phyloP scores from a whole-genome alignment of 2,797 vertebrate species.

The Pangasius macronema region DNA sequence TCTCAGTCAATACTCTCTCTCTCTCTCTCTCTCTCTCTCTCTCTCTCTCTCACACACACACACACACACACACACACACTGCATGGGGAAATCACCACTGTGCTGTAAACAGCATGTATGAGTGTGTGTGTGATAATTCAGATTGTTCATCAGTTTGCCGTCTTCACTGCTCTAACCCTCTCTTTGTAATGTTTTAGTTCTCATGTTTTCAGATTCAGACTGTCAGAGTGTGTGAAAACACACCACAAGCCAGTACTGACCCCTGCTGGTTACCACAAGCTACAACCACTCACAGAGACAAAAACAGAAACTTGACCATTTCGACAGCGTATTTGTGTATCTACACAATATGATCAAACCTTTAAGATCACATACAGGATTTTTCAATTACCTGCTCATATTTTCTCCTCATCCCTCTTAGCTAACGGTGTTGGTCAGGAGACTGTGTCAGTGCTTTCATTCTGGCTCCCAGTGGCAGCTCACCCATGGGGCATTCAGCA shows the following conservation, averaged over 20 bases:
- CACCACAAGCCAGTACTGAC: constrained; percentile 49
- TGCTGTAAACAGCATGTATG: not conserved
- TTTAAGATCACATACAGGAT: not conserved
- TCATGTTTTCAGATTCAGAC: not conserved
- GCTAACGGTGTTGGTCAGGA: not conserved
- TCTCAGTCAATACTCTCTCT: not conserved
- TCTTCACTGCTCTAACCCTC: not conserved
- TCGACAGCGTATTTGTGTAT: not conserved
- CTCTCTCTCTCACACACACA: not conserved
- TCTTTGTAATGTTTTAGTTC: not conserved
- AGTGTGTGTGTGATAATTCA: not conserved
- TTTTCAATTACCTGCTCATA: not conserved
- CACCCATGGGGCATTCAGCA: not conserved
- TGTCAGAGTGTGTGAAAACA: not conserved
- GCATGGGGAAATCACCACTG: constrained; percentile 5
- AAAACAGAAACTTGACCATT: too few species aligned
- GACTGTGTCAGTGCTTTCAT: not conserved
- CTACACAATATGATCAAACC: not conserved
- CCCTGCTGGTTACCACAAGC: constrained; percentile 53
- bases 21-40: not conserved
- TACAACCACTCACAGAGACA: not conserved
- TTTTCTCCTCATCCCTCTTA: not conserved
- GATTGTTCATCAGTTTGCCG: not conserved
- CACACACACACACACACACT: not conserved
- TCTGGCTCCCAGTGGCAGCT: not conserved